Base-by-base conservation (phyloP, 2,888 invertebrate species). In the Ennomos erosarius region DNA sequence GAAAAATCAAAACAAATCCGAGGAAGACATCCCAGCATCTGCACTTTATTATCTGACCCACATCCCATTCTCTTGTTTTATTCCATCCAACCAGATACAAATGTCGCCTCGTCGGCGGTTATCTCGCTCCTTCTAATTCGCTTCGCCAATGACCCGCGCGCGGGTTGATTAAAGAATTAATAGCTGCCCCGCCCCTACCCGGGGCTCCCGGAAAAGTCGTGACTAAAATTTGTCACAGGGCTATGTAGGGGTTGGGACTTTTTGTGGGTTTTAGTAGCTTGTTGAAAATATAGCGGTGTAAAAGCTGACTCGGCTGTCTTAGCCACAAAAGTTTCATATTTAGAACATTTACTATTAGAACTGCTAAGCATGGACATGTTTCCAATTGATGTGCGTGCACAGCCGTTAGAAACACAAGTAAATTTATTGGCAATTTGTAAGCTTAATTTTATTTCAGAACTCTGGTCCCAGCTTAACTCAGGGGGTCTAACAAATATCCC, bases 91-190 rank as follows among this genome's bases (percentile, higher is more conserved):
- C 86, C 82, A 78, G 76, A 85, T 83, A 87, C 78, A 82, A 87
- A 87, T 84, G 81, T 76, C 70, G 67, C 68, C 72, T 69, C 73
- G 74, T 73, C 64, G 48, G 66, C 75, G 79, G 83, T 78, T 84
- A 87, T 85, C 83, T 84, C 78, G 78, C 79, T 84, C 81, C 85
- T 84, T 84, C 82, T 86, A 84, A 88, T 88, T 87, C 83, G 77
- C 78, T 73, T 62, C 76, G 76, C 78, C 78, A 76, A 76, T 79
- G 79, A 74, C 76, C 79, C 76, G 70, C 70, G 75, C 71, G 77
- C 69, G 79, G 82, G 86, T 87, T 90, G 88, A 90, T 90, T 89
- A 87, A 85, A 86, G 85, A 87, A 87, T 87, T 85, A 85, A 87
- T 87, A 81, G 82, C 70, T 61, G 68, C 70, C 74, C 73, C 62